Percentiles rank a stretch among this genome's conserved stretches.
Conservation (phyloP, 2,113 vertebrate species). For the Galemys pyrenaicus region DNA sequence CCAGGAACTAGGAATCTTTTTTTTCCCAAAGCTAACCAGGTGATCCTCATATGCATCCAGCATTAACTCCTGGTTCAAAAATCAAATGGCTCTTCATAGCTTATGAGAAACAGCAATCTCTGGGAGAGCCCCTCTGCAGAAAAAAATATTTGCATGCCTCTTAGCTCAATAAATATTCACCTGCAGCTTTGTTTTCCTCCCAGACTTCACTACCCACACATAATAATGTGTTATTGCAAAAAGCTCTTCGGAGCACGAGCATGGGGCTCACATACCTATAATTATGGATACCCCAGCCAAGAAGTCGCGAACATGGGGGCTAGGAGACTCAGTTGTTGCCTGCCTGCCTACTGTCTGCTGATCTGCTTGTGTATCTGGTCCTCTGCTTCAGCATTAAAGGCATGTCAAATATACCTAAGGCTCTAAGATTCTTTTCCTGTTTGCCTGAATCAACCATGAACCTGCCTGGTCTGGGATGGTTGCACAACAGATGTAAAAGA, state of each 20-base stretch:
- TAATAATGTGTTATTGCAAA: too few relatives aligned
- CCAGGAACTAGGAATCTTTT: neutral
- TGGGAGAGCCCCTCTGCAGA: neutral
- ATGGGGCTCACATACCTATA: too few relatives aligned
- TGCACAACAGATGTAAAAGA: neutral
- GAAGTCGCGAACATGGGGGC: too few relatives aligned
- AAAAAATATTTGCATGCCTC: neutral
- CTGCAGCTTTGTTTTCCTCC: constrained; percentile 1
- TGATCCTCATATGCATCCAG: constrained; percentile 19
- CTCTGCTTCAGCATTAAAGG: too few relatives aligned
- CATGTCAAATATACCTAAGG: too few relatives aligned
- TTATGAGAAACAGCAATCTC: neutral
- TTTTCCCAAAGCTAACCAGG: constrained; percentile 11
- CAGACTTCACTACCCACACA: neutral
- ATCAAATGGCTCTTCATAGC: constrained; percentile 17
- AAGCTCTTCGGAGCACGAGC: too few relatives aligned
- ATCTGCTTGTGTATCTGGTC: too few relatives aligned
- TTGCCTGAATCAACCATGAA: too few relatives aligned
- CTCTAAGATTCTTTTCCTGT: too few relatives aligned
- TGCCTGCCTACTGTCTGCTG: too few relatives aligned
- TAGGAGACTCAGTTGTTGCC: neutral
- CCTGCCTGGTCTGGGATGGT: too few relatives aligned
- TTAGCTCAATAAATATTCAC: constrained; percentile 12
- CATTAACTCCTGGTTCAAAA: constrained; percentile 21
- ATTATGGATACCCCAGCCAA: too few relatives aligned